Conservation (phyloP, 2,113 vertebrate species). For the Fulica atra region DNA sequence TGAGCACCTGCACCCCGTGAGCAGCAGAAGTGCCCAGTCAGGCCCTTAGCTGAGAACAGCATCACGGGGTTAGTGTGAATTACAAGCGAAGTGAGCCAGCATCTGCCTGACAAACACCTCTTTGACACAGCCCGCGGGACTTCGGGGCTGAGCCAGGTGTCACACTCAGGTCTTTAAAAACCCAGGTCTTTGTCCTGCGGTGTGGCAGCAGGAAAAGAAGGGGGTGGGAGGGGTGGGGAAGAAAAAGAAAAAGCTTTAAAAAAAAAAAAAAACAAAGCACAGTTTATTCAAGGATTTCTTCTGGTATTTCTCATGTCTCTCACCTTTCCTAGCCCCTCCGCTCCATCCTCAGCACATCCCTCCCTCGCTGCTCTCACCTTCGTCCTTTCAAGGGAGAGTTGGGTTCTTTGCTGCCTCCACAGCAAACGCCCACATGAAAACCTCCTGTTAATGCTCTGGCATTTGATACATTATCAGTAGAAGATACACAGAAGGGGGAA, state of each 20-base stretch:
- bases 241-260: no score
- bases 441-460: background rate
- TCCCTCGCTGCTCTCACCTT: background rate
- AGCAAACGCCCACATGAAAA: accelerated
- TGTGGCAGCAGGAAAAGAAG: background rate
- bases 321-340: background rate
- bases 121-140: background rate
- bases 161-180: background rate
- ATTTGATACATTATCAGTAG: conserved; percentile 2
- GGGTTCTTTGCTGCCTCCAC: background rate
- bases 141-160: background rate
- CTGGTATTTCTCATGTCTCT: background rate
- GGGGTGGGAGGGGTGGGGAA: no score
- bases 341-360: background rate
- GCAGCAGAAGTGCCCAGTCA: accelerated
- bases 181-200: background rate
- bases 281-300: background rate
- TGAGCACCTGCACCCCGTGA: background rate
- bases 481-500: background rate
- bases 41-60: background rate
- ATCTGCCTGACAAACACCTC: background rate
- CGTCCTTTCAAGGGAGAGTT: background rate
- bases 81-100: background rate
- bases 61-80: accelerated
- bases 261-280: accelerated